phyloP scores from a whole-genome alignment of 2,797 vertebrate species.

The Cetoscarus ocellatus region DNA sequence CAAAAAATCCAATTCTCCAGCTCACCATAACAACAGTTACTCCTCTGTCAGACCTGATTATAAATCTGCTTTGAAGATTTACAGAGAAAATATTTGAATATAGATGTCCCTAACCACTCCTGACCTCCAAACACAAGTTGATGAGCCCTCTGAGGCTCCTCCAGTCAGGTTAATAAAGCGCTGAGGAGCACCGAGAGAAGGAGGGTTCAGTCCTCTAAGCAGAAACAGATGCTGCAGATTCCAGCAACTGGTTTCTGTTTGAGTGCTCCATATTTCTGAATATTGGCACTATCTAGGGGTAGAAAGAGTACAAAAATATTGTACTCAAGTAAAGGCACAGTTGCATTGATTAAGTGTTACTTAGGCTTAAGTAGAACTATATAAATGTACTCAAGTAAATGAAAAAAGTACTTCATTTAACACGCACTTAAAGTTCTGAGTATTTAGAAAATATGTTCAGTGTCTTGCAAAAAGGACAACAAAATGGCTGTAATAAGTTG shows the following conservation, averaged over 20 bases:
- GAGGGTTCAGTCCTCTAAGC: slow-evolving; percentile 54
- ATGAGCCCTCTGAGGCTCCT: slow-evolving; percentile 45
- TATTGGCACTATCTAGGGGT: slow-evolving; percentile 33
- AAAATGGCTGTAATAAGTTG: no score
- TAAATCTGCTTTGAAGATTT: slow-evolving; percentile 33
- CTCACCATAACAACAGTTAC: slow-evolving; percentile 14
- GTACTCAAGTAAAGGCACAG: no score
- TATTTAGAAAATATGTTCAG: no score
- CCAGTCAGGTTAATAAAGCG: slow-evolving; percentile 70
- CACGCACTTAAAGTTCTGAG: no score
- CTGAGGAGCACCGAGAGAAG: slow-evolving; percentile 40
- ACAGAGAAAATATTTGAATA: slow-evolving; percentile 41
- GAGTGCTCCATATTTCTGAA: slow-evolving; percentile 52
- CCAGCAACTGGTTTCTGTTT: slow-evolving; percentile 56
- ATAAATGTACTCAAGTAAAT: no score
- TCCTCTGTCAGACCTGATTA: slow-evolving; percentile 18
- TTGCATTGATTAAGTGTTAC: no score
- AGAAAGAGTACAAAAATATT: no score
- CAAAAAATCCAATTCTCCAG: slow-evolving; percentile 6
- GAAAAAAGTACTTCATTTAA: no score
- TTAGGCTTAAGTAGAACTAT: no score
- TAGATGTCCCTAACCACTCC: slow-evolving; percentile 18
- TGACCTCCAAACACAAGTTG: slow-evolving; percentile 41
- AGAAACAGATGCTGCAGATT: slow-evolving; percentile 77
- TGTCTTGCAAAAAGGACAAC: no score